Base-by-base conservation (phyloP, 2,888 invertebrate species). In the Micoletzkya japonica region DNA sequence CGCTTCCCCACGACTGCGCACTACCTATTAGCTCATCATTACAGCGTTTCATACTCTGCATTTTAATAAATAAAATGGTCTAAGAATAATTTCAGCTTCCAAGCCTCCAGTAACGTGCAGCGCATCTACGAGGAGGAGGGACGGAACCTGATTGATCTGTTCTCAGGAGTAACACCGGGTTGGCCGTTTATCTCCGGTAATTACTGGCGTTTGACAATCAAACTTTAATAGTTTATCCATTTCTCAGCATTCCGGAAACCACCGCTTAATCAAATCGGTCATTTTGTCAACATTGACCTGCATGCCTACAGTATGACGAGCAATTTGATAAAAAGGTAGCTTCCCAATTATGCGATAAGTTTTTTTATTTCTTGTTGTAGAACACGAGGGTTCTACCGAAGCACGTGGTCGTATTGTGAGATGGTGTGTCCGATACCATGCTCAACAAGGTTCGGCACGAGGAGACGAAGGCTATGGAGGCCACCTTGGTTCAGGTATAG, bases 101-200 rank as follows among this genome's bases (percentile, higher is more conserved):
- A 37, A 1, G 49, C 32, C n/a, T 14, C 17, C 44, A 26, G 28
- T 59, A 20, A 91, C 96, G 54, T 96, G 96, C 88, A 94, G 95
- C 60, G 95, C 95, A 78, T 95, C 68, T 96, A 97, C 72, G 97
- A 97, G 87, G 94, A 95, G 84, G 57, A 58, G 72, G 68, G 44
- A n/a, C 36, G 36, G 54, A 61, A 39, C 59, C 24, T 72, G 28
- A 32, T n/a, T 28, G 78, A 80, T 49, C 73, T 72, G 70, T 63
- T 74, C 54, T 14, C 60, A 70, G 20, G 72, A 70, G n/a, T 76
- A 76, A 72, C 68, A 66, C 59, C 66, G 61, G 59, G 75, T 69
- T n/a, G 24, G 26, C 36, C 20, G 69, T n/a, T n/a, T n/a, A n/a
- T n/a, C n/a, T n/a, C n/a, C n/a, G n/a, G 10, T 44, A 20, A 20